A percentile compares a stretch with the other conserved stretches of the same genome.
These are phyloP conservation scores for Zaprionus kolodkinae DNA, from an alignment of 1,140 invertebrate species.

Conservation along the genomic window DNA sequence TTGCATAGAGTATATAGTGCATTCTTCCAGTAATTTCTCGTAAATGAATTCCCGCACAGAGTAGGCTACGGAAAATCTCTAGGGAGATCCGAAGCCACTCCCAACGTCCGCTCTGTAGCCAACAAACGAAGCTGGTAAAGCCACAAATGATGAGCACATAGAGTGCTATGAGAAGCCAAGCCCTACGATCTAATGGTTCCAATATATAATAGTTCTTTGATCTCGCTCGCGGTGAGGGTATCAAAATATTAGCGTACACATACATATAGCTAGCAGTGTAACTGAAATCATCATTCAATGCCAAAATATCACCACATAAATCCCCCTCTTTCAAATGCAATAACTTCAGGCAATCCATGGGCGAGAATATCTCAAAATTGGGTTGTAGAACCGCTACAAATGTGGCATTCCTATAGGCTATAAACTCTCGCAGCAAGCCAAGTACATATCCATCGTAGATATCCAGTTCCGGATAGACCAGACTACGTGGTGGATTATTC, in stretches of 20 bases:
- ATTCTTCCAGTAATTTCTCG: slow-evolving; percentile 10
- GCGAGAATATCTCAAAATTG: slow-evolving; percentile 22
- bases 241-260: slow-evolving; percentile 41
- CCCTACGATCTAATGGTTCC: slow-evolving; percentile 21
- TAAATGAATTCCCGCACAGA: slow-evolving; percentile 16
- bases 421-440: slow-evolving; percentile 29
- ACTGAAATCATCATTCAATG: slow-evolving; percentile 15
- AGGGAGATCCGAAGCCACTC: slow-evolving; percentile 17
- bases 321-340: slow-evolving; percentile 16
- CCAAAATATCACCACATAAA: slow-evolving; percentile 40
- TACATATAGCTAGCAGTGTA: slow-evolving; percentile 44
- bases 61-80: slow-evolving; percentile 26
- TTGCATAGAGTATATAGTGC: slow-evolving; percentile 28
- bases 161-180: slow-evolving; percentile 21
- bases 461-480: slow-evolving; percentile 31
- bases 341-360: slow-evolving; percentile 25
- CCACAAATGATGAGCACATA: slow-evolving; percentile 21
- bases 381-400: slow-evolving; percentile 28
- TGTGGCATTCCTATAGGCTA: slow-evolving; percentile 19
- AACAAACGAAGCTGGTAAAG: slow-evolving; percentile 29
- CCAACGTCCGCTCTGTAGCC: slow-evolving; percentile 26
- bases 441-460: slow-evolving; percentile 41
- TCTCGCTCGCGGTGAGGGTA: slow-evolving; percentile 16
- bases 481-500: slow-evolving; percentile 41
- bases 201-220: slow-evolving; percentile 44